These are phyloP conservation scores for Ara ararauna DNA, from an alignment of 2,797 vertebrate genomes.

Conservation along the genomic window DNA sequence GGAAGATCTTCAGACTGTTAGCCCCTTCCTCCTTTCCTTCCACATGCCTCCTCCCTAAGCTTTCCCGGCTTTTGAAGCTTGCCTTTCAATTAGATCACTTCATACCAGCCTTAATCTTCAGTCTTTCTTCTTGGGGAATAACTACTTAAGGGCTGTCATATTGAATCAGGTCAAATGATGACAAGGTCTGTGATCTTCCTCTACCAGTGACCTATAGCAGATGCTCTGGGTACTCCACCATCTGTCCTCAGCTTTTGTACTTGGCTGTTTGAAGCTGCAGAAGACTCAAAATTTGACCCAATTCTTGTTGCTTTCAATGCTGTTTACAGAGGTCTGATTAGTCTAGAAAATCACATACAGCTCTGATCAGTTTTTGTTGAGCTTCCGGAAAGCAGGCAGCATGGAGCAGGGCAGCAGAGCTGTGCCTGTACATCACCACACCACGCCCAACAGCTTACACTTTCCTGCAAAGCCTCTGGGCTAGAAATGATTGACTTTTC, in stretches of 20 bases:
- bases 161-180: conserved; percentile 2
- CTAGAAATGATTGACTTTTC: background rate
- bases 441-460: background rate
- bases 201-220: conserved; percentile 15
- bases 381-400: background rate
- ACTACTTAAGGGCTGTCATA: conserved; percentile 42
- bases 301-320: background rate
- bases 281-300: conserved; percentile 15
- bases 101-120: conserved; percentile 53
- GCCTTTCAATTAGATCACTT: conserved; percentile 46
- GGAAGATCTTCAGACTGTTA: background rate
- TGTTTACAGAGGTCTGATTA: conserved; percentile 3
- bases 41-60: background rate
- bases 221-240: background rate
- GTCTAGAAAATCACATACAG: background rate
- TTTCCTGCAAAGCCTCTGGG: background rate
- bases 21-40: background rate
- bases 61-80: conserved; percentile 1
- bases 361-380: background rate
- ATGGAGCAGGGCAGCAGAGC: fast-evolving
- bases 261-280: background rate
- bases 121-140: conserved; percentile 42
- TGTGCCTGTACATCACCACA: background rate
- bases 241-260: conserved; percentile 21
- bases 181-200: conserved; percentile 7